Percentiles rank a stretch among this genome's conserved stretches.
phyloP scores from a whole-genome alignment of 2,888 invertebrate species.

The Conchocele bisecta region DNA sequence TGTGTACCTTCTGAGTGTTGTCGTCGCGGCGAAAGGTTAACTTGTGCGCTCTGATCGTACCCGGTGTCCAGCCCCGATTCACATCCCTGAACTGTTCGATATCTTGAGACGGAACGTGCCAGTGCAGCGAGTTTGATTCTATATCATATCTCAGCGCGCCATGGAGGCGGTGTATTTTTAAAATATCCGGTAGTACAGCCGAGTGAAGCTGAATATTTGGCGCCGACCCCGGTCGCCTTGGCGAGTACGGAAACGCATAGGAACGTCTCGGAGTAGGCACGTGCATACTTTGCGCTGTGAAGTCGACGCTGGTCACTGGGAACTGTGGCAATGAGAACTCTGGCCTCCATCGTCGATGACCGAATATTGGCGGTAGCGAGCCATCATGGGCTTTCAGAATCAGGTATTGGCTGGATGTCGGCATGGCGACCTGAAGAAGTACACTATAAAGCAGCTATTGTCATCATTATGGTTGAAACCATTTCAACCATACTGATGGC shows the following conservation, averaged over 20 bases:
- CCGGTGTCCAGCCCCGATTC: too few relatives aligned
- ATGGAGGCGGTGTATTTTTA: constrained; percentile 33
- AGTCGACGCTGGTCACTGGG: neutral
- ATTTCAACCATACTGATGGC: too few relatives aligned
- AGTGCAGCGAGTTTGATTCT: neutral
- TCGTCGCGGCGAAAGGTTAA: too few relatives aligned
- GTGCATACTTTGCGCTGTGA: neutral
- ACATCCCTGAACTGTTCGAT: too few relatives aligned
- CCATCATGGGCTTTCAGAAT: constrained; percentile 62
- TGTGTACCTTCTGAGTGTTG: too few relatives aligned
- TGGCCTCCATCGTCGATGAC: constrained; percentile 22
- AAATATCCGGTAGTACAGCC: constrained; percentile 19
- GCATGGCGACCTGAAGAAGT: too few relatives aligned
- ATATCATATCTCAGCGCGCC: constrained; percentile 17
- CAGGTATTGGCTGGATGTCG: constrained; percentile 68
- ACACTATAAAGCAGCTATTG: too few relatives aligned
- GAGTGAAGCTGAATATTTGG: constrained; percentile 18
- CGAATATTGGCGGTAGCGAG: constrained; percentile 28
- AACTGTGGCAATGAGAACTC: neutral
- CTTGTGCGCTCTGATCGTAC: too few relatives aligned
- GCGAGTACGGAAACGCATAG: too few relatives aligned
- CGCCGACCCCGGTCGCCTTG: constrained; percentile 6
- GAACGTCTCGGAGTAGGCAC: neutral
- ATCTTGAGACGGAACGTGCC: neutral
- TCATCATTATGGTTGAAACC: too few relatives aligned